phyloP scores from a whole-genome alignment of 2,113 vertebrate genomes.

The Bos taurus region ARS-UCD2.0 NC_037345.1:38097001-38097500 shows the following conservation, averaged over 20 bases:
- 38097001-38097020: constrained; percentile 74
- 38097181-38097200: constrained; percentile 40
- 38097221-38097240: neutral
- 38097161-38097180: neutral
- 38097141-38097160: neutral
- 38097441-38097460: neutral
- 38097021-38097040: constrained; percentile 75
- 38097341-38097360: neutral
- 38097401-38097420: neutral
- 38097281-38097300: rapidly evolving
- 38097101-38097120: constrained; percentile 66
- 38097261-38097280: neutral
- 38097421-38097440: neutral
- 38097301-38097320: neutral
- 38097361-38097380: neutral
- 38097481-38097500: constrained; percentile 15
- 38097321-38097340: neutral
- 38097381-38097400: constrained; percentile 10
- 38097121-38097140: constrained; percentile 53
- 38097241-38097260: neutral
- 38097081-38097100: constrained; percentile 74
- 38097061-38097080: constrained; percentile 80
- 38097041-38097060: constrained; percentile 79
- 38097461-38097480: constrained; percentile 23
- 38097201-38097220: neutral